Conservation (phyloP, 2,113 vertebrate species). For the Rhinoptilus africanus region DNA sequence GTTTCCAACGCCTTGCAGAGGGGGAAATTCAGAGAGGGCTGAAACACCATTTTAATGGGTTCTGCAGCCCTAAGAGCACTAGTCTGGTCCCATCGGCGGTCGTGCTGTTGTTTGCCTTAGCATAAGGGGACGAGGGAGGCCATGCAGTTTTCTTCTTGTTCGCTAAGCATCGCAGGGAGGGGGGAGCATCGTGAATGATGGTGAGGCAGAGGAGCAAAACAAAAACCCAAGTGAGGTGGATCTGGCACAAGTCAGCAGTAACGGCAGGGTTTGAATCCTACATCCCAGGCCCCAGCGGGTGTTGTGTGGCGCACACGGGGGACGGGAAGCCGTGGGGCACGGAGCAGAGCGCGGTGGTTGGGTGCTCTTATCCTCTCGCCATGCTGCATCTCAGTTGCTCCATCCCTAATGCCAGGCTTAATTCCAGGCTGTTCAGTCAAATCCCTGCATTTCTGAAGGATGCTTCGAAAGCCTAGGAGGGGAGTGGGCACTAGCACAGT, state of each 20-base stretch:
- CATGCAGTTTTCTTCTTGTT: rapidly evolving
- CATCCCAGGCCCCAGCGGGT: rapidly evolving
- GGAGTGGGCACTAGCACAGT: background rate
- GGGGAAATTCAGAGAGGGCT: background rate
- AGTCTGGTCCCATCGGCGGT: background rate
- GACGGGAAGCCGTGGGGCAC: background rate
- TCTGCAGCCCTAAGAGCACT: background rate
- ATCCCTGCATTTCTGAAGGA: background rate
- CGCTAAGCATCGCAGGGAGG: rapidly evolving
- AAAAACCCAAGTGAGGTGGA: background rate
- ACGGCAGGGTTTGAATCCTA: background rate
- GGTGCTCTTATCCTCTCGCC: background rate
- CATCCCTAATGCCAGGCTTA: background rate
- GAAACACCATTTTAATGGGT: background rate
- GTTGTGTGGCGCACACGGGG: background rate
- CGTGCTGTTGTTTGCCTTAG: rapidly evolving
- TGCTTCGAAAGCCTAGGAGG: background rate
- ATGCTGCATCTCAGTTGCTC: background rate
- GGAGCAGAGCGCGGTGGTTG: rapidly evolving
- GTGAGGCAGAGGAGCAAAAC: background rate
- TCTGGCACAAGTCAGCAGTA: background rate
- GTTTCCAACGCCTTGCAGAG: background rate
- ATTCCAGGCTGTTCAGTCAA: background rate
- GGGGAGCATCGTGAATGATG: background rate
- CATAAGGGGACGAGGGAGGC: background rate